Percentiles rank a stretch among this genome's conserved stretches.
Evolutionary conservation across 2,888 invertebrate species (phyloP).

Genomic region (Aspidiotus rigidus): DNA sequence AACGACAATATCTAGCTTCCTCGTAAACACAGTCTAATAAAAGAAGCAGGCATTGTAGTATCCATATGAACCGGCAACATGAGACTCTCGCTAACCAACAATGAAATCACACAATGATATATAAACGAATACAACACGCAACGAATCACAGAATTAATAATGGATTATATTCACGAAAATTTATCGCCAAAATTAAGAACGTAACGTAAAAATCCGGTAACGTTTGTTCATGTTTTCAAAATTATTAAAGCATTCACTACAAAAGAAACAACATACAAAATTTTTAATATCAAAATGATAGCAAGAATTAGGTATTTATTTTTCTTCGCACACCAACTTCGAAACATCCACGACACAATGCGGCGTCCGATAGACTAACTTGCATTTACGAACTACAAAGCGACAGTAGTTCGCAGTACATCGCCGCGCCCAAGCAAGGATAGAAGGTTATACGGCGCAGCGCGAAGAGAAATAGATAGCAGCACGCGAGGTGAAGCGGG

Average conservation of each 20-base stretch:
- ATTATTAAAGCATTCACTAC: conserved; percentile 1
- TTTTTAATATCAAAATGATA: neutral
- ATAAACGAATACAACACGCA: conserved; percentile 5
- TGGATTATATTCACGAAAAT: neutral
- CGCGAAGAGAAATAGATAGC: conserved; percentile 11
- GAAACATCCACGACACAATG: conserved; percentile 21
- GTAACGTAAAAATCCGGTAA: conserved; percentile 25
- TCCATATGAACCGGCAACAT: conserved; percentile 15
- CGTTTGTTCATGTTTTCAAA: conserved; percentile 21
- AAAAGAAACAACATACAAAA: conserved; percentile 12
- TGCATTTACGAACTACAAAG: neutral
- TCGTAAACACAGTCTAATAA: too few relatives aligned
- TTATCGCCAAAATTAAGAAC: conserved; percentile 5
- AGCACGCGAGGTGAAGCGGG: conserved; percentile 14
- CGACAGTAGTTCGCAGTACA: conserved; percentile 3
- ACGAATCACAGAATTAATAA: conserved; percentile 16
- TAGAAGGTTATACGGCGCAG: conserved; percentile 10
- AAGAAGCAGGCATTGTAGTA: neutral
- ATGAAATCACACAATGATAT: conserved; percentile 12
- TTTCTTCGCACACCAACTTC: neutral
- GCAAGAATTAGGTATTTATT: neutral
- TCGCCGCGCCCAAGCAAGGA: conserved; percentile 22
- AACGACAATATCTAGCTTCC: too few relatives aligned
- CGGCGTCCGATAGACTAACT: conserved; percentile 29
- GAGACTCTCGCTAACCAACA: neutral